These are phyloP conservation scores for Erethizon dorsatum DNA, from an alignment of 2,797 vertebrate species.

Conservation along the genomic window DNA sequence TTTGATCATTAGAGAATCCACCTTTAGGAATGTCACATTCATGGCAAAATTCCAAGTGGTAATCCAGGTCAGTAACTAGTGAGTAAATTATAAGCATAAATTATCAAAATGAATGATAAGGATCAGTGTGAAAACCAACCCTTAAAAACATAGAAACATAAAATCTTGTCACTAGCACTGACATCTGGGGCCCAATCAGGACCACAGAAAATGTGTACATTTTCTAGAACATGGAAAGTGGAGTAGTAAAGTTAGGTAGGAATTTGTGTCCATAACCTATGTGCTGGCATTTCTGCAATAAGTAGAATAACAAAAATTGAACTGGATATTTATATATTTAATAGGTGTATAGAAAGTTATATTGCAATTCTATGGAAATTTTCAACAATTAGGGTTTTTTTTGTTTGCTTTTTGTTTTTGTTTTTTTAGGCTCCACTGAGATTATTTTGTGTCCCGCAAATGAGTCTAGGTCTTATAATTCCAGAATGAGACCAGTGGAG, in stretches of 20 bases:
- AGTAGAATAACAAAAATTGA: conserved; percentile 17
- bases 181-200: not conserved
- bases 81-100: not conserved
- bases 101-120: not conserved
- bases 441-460: not conserved
- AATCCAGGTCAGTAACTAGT: not conserved
- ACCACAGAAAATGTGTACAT: not conserved
- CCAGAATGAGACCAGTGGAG: not conserved
- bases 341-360: not conserved
- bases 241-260: not conserved
- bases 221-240: not conserved
- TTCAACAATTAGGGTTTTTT: not conserved
- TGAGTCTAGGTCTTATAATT: not conserved
- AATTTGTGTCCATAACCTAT: not conserved
- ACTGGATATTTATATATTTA: not conserved
- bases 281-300: not conserved
- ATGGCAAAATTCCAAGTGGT: not conserved
- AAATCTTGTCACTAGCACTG: not conserved
- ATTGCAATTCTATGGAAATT: not conserved
- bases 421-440: not conserved
- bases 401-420: not conserved
- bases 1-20: not conserved
- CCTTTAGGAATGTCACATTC: not conserved
- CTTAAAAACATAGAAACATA: not conserved
- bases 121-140: not conserved